A percentile compares a stretch with the other conserved stretches of the same genome.
Conservation (phyloP, 2,888 invertebrate genomes). For the Xestia xanthographa region DNA sequence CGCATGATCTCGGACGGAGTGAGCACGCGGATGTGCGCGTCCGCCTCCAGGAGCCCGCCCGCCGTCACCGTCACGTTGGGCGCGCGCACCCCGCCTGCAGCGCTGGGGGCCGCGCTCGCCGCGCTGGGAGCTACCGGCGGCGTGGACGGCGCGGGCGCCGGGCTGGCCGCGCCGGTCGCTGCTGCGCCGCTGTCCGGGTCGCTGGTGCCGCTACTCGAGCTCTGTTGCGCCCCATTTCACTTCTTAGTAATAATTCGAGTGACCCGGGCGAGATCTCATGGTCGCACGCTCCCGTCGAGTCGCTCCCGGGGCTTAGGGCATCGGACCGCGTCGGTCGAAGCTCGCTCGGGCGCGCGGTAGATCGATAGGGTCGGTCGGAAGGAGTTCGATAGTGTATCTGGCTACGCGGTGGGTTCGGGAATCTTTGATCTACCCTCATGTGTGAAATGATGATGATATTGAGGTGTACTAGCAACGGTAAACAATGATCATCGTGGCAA, state of each 20-base stretch:
- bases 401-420: slow-evolving; percentile 23
- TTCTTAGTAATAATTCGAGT: slow-evolving; percentile 74
- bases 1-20: slow-evolving; percentile 97
- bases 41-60: slow-evolving; percentile 91
- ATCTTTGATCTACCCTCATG: slow-evolving; percentile 33
- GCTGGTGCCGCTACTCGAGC: slow-evolving; percentile 70
- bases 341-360: slow-evolving; percentile 12
- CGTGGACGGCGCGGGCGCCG: slow-evolving; percentile 51
- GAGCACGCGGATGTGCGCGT: slow-evolving; percentile 96
- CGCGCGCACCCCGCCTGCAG: slow-evolving; percentile 88
- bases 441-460: slow-evolving; percentile 37
- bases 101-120: slow-evolving; percentile 90
- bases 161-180: slow-evolving; percentile 54
- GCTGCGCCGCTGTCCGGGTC: slow-evolving; percentile 68
- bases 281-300: slow-evolving; percentile 51
- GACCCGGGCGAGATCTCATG: slow-evolving; percentile 53
- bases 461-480: slow-evolving; percentile 52
- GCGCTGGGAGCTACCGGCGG: no score
- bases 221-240: slow-evolving; percentile 81
- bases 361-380: slow-evolving; percentile 20
- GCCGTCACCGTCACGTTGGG: slow-evolving; percentile 93
- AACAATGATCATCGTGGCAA: slow-evolving; percentile 42
- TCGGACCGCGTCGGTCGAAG: slow-evolving; percentile 10
- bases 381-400: slow-evolving; percentile 24
- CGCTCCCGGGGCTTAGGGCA: slow-evolving; percentile 35